Percentiles rank a stretch among this genome's conserved stretches.
These are phyloP conservation scores for Lacerta viridis DNA, from an alignment of 2,797 vertebrate genomes.

Conservation along the genomic window DNA sequence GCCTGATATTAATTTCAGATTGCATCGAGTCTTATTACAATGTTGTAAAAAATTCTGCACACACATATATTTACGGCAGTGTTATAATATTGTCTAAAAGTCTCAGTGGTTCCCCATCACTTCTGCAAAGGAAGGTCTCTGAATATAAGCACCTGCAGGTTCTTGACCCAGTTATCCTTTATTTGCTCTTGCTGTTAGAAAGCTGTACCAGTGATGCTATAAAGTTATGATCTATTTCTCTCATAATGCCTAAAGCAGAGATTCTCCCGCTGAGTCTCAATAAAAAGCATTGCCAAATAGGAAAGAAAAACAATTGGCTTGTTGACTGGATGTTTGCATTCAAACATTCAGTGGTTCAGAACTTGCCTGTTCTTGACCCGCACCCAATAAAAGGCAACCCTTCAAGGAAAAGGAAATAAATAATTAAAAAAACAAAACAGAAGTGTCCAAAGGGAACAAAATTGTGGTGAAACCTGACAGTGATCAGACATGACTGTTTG, in stretches of 20 bases:
- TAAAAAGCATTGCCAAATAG: neutral
- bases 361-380: neutral
- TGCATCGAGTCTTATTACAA: neutral
- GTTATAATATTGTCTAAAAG: neutral
- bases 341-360: neutral
- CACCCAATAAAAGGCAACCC: neutral
- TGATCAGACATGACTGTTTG: neutral
- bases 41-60: neutral
- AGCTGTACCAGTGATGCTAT: too few species aligned
- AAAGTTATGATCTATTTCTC: neutral
- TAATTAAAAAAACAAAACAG: neutral
- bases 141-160: neutral
- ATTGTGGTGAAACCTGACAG: neutral
- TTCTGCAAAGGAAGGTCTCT: neutral
- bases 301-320: neutral
- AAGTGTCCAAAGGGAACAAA: neutral
- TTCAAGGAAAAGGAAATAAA: neutral
- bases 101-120: neutral
- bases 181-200: constrained; percentile 10
- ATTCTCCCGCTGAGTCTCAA: neutral
- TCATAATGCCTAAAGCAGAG: neutral
- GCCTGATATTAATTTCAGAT: neutral
- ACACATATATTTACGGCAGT: neutral
- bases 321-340: neutral
- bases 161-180: constrained; percentile 8